These are phyloP conservation scores for Panagrolaimus sp. DNA, from an alignment of 1,140 invertebrate genomes.

Conservation along the genomic window DNA sequence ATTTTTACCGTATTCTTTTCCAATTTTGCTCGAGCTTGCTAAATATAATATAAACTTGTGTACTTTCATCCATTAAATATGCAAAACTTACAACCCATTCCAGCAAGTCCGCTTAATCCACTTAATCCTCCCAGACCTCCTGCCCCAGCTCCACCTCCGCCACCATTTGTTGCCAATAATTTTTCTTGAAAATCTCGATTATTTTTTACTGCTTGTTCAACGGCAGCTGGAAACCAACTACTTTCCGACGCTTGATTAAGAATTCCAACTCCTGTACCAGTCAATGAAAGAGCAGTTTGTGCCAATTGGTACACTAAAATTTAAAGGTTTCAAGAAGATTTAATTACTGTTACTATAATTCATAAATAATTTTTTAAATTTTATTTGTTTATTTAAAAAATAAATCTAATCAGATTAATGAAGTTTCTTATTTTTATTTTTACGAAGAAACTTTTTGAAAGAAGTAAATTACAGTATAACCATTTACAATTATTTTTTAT, in stretches of 20 bases:
- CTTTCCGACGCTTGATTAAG: slow-evolving; percentile 1
- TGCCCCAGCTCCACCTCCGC: neutral
- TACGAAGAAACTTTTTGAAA: neutral
- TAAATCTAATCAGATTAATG: neutral
- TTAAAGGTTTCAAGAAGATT: neutral
- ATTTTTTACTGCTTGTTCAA: neutral
- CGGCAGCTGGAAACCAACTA: slow-evolving; percentile 13
- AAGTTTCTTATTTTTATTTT: neutral
- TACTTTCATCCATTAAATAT: neutral
- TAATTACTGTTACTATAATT: neutral
- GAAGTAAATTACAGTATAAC: neutral
- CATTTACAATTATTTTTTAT: neutral
- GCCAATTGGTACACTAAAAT: slow-evolving; percentile 16
- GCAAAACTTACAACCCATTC: neutral
- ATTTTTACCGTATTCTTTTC: slow-evolving; percentile 6
- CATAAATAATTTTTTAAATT: neutral
- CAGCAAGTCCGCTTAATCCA: neutral
- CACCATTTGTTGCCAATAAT: neutral
- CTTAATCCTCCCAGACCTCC: neutral
- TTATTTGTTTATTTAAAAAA: neutral
- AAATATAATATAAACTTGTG: neutral
- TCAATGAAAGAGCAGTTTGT: neutral
- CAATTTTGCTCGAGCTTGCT: neutral
- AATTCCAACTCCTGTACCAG: slow-evolving; percentile 16
- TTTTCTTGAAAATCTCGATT: slow-evolving; percentile 1